Evolutionary conservation across 2,113 vertebrate genomes (phyloP).

Genomic region (Perccottus glenii): DNA sequence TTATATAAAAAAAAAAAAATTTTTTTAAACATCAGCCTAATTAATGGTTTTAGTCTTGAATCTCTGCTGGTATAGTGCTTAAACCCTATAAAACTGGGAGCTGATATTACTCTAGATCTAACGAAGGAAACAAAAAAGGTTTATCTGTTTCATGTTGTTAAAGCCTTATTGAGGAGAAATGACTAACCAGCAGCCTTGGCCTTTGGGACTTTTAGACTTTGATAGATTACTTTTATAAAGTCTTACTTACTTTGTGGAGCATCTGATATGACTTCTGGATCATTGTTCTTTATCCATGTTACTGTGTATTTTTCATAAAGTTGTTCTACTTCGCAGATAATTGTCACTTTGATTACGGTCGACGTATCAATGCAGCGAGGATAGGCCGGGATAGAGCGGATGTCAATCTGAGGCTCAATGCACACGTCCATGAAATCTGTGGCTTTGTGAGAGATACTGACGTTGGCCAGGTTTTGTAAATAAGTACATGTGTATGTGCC

Average conservation of each 20-base stretch:
- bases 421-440: constrained; percentile 46
- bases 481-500: constrained; percentile 63
- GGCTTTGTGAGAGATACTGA: constrained; percentile 39
- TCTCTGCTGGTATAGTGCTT: no score
- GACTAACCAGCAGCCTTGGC: no score
- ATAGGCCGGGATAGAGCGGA: constrained; percentile 28
- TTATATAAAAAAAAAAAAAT: no score
- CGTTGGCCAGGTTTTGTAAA: accelerated
- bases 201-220: no score
- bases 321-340: constrained; percentile 29
- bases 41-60: no score
- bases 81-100: no score
- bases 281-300: accelerated
- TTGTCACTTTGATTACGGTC: accelerated
- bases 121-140: no score
- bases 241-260: background rate
- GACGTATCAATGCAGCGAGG: background rate
- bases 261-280: accelerated
- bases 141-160: no score
- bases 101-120: no score
- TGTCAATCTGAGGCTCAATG: constrained; percentile 45
- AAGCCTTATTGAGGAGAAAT: no score
- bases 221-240: no score
- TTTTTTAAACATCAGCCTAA: no score
- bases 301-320: constrained; percentile 37